phyloP scores from a whole-genome alignment of 2,797 vertebrate genomes.

The Gadopsis bispinosus region DNA sequence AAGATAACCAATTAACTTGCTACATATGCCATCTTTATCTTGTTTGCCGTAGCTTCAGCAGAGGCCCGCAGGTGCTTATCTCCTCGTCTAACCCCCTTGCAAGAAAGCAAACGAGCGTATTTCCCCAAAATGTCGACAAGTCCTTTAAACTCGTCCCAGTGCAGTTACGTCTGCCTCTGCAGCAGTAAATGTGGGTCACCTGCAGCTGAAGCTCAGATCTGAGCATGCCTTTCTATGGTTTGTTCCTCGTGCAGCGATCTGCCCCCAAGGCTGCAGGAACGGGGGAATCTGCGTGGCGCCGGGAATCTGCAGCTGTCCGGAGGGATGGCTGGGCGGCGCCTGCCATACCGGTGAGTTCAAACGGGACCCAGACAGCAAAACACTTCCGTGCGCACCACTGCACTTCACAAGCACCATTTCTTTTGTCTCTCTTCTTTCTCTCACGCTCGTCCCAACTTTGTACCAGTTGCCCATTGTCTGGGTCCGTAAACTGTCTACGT shows the following conservation, averaged over 20 bases:
- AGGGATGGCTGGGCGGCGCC: slow-evolving; percentile 89
- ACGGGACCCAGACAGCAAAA: background rate
- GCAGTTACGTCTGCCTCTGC: background rate
- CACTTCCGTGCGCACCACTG: background rate
- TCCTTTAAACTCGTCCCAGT: background rate
- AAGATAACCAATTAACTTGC: too few relatives aligned
- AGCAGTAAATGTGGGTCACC: background rate
- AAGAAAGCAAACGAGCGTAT: background rate
- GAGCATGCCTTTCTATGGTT: slow-evolving; percentile 47
- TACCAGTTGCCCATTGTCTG: too few relatives aligned
- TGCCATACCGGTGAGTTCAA: slow-evolving; percentile 87
- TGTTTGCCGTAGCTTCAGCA: too few relatives aligned
- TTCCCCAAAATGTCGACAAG: background rate
- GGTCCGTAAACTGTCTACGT: background rate
- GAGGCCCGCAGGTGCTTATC: too few relatives aligned
- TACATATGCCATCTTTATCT: too few relatives aligned
- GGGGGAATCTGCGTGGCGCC: slow-evolving; percentile 89
- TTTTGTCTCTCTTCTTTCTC: background rate
- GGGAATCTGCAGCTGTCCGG: slow-evolving; percentile 91
- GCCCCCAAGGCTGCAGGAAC: slow-evolving; percentile 89
- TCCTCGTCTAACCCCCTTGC: background rate
- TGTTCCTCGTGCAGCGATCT: slow-evolving; percentile 82
- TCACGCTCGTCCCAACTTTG: background rate
- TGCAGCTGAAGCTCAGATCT: background rate
- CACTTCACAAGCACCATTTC: background rate